phyloP scores from a whole-genome alignment of 1,140 invertebrate species.

The Drosophila subpulchrella region DNA sequence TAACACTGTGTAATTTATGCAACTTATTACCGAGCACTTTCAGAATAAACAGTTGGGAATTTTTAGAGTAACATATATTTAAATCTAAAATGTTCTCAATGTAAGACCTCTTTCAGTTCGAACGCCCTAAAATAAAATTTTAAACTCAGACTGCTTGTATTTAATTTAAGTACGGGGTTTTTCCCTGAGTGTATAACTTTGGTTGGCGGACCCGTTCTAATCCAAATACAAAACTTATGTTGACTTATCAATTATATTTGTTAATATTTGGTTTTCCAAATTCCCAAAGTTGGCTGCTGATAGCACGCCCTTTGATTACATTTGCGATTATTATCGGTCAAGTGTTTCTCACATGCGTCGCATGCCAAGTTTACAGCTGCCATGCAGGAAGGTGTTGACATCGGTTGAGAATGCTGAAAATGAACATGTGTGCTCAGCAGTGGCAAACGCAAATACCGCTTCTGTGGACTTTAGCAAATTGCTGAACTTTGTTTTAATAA shows the following conservation, averaged over 20 bases:
- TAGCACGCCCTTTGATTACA: constrained; percentile 24
- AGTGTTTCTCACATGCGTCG: constrained; percentile 22
- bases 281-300: constrained; percentile 7
- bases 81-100: no score
- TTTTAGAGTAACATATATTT: no score
- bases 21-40: no score
- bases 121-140: no score
- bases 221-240: not conserved
- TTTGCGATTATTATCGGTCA: constrained; percentile 30
- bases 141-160: no score
- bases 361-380: constrained; percentile 17
- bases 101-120: no score
- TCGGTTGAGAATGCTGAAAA: constrained; percentile 21
- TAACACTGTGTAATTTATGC: no score
- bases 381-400: constrained; percentile 28
- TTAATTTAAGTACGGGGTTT: no score
- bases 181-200: not conserved
- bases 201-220: not conserved
- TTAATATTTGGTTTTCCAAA: not conserved
- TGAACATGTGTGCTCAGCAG: constrained; percentile 31
- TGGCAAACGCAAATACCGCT: constrained; percentile 14
- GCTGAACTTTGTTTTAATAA: not conserved
- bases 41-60: no score
- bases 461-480: not conserved
- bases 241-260: not conserved